A percentile compares a stretch with the other conserved stretches of the same genome.
These are phyloP conservation scores for Papilio gigon DNA, from an alignment of 2,888 invertebrate genomes.

Conservation along the genomic window DNA sequence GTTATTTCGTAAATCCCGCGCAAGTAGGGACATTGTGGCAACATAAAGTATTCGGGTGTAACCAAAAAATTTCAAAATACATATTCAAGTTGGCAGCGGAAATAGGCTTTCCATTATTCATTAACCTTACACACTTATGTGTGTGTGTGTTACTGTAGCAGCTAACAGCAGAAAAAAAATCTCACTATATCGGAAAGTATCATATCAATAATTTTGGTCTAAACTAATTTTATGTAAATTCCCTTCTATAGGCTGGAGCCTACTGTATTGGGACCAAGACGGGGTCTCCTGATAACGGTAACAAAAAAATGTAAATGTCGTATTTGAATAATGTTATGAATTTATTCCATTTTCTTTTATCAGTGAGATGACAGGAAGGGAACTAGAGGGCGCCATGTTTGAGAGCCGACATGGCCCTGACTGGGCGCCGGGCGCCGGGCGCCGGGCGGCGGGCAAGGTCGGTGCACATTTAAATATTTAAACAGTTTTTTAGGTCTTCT, in stretches of 20 bases:
- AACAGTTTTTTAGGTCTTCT: not conserved
- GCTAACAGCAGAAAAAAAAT: no score
- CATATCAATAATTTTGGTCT: no score
- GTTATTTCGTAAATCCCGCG: not conserved
- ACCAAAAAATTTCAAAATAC: not conserved
- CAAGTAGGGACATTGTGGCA: not conserved
- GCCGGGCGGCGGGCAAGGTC: not conserved
- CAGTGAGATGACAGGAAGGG: not conserved
- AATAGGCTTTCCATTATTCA: not conserved
- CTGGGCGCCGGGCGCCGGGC: not conserved
- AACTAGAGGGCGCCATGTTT: not conserved
- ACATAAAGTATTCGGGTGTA: not conserved
- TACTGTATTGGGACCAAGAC: no score
- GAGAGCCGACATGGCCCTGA: slow-evolving; percentile 34
- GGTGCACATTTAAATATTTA: slow-evolving; percentile 6
- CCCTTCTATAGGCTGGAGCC: no score
- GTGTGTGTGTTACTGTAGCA: no score
- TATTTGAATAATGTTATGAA: not conserved
- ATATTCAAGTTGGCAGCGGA: not conserved
- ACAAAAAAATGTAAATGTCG: no score
- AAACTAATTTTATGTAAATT: no score
- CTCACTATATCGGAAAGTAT: no score
- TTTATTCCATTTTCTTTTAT: not conserved
- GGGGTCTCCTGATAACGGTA: no score
- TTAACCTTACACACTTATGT: not conserved